These are phyloP conservation scores for Smithornis capensis DNA, from an alignment of 2,113 vertebrate genomes.

Conservation along the genomic window DNA sequence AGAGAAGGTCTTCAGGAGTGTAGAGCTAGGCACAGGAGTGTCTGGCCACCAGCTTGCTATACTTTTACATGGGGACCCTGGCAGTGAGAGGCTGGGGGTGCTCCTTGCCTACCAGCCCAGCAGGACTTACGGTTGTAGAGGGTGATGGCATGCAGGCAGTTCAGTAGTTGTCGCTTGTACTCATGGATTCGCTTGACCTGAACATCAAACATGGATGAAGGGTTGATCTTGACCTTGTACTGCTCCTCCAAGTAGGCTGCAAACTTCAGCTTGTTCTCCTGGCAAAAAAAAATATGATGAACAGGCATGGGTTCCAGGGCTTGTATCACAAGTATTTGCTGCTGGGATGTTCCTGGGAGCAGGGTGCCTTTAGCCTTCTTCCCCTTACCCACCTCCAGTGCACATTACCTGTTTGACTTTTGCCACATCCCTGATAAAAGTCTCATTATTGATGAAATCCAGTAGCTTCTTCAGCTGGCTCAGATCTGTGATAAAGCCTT, in stretches of 20 bases:
- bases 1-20: neutral
- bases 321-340: neutral
- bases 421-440: conserved; percentile 84
- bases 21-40: neutral
- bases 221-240: conserved; percentile 84
- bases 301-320: neutral
- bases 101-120: neutral
- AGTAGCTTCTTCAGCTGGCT: conserved; percentile 82
- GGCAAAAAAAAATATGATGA: neutral
- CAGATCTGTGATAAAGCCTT: conserved; percentile 85
- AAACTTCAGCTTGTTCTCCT: conserved; percentile 91
- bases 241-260: conserved; percentile 80
- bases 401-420: conserved; percentile 85
- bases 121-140: conserved; percentile 84
- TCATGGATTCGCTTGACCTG: conserved; percentile 91
- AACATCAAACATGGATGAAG: conserved; percentile 85
- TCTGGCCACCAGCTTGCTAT: neutral
- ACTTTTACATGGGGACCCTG: neutral
- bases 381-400: neutral
- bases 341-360: neutral
- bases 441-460: conserved; percentile 73
- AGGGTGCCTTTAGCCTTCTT: neutral
- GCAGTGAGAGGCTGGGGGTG: neutral
- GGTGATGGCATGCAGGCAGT: conserved; percentile 83
- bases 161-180: conserved; percentile 88